Percentiles rank a stretch among this genome's conserved stretches.
phyloP scores from a whole-genome alignment of 2,888 invertebrate genomes.

The Cheiracanthium punctorium region DNA sequence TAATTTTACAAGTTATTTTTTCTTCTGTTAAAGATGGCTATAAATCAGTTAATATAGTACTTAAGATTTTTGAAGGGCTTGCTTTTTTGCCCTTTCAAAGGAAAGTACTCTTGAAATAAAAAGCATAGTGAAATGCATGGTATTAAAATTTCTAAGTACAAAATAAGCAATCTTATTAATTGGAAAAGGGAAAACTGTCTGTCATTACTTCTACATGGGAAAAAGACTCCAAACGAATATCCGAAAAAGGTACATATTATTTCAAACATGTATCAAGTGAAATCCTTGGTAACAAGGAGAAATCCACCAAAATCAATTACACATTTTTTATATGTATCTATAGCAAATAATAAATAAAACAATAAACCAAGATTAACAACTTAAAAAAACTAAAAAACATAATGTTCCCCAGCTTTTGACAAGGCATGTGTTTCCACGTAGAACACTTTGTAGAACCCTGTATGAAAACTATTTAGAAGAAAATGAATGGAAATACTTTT shows the following conservation, averaged over 20 bases:
- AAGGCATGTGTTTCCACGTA: background rate
- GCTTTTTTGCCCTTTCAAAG: background rate
- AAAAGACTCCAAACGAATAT: background rate
- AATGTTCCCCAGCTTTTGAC: background rate
- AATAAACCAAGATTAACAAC: background rate
- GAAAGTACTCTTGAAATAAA: background rate
- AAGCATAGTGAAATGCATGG: background rate
- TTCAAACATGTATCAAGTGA: background rate
- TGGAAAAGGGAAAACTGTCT: background rate
- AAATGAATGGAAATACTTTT: background rate
- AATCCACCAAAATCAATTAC: too few relatives aligned
- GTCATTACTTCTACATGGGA: background rate
- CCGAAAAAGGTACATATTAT: background rate
- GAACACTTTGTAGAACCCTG: background rate
- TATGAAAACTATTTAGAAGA: too few relatives aligned
- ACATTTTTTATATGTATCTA: background rate
- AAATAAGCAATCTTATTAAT: constrained; percentile 2
- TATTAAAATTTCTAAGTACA: background rate
- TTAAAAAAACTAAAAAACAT: background rate
- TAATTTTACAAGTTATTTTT: too few relatives aligned
- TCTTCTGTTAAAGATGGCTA: too few relatives aligned
- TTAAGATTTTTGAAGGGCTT: too few relatives aligned
- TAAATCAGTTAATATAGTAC: too few relatives aligned
- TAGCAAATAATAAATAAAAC: background rate
- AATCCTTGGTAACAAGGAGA: too few relatives aligned